These are phyloP conservation scores for Cryptus armator DNA, from an alignment of 2,888 invertebrate genomes.

Conservation along the genomic window DNA sequence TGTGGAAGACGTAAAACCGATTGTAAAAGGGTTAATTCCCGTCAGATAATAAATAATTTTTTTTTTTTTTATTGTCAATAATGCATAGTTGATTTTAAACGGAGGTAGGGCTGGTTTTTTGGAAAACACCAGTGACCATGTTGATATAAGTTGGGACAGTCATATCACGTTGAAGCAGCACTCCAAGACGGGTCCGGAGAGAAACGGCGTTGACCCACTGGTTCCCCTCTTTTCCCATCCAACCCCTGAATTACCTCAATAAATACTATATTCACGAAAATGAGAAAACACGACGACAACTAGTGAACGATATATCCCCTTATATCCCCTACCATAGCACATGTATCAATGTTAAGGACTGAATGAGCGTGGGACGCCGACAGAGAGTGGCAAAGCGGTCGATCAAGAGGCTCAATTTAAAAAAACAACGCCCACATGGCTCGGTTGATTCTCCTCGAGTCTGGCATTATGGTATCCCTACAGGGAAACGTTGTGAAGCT, in stretches of 20 bases:
- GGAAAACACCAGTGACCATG: no score
- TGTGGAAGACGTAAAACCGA: no score
- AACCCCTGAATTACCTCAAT: neutral
- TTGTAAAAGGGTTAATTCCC: no score
- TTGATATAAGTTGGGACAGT: no score
- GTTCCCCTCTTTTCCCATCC: no score
- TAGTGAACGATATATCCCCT: neutral
- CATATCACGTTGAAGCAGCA: no score
- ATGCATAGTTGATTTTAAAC: no score
- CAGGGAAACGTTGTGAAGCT: conserved; percentile 26
- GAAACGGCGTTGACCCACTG: no score
- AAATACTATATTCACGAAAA: neutral
- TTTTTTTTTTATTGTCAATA: no score
- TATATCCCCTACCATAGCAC: neutral
- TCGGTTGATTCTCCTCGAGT: neutral
- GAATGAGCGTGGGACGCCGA: neutral
- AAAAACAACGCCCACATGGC: conserved; percentile 1
- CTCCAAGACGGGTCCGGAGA: no score
- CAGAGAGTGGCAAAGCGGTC: neutral
- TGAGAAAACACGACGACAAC: neutral
- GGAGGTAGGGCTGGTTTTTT: no score
- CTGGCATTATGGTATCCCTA: neutral
- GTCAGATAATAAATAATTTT: no score
- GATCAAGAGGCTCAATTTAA: neutral
- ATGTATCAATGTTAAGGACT: neutral